Base-by-base conservation (phyloP, 2,113 vertebrate genomes). In the Motacilla alba region DNA sequence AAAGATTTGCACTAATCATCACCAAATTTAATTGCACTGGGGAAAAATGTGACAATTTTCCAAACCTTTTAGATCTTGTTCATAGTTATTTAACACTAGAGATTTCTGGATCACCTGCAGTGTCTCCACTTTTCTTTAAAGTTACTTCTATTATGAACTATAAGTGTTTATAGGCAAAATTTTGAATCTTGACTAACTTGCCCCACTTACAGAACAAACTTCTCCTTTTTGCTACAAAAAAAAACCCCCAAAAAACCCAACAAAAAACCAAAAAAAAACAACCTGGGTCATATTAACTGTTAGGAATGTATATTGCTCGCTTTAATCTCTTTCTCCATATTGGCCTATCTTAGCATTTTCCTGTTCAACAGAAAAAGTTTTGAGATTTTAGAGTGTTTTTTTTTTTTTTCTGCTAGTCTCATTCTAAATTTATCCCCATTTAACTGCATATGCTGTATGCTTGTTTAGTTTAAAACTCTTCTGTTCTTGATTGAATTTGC, bases 241-340 rank as follows among this genome's bases (percentile, higher is more conserved):
- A 4, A 35, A 35, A n/a, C n/a, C n/a, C n/a, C 35, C 35, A 35
- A 35, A 35, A 35, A 35, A n/a, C n/a, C 35, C 35, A 35, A 35
- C 35, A 35, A 35, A 35, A 35, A 35, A 35, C 35, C 35, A 35
- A 35, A 35, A 35, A 35, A 35, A 35, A 35, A 7, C 35, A 35
- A 35, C 35, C 0, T 0, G 60, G 18, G 7, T 47, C 1, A 0
- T 47, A 37, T 35, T 80, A 52, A 17, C 33, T 83, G 39, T 49
- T 52, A 83, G 35, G 21, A 64, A 53, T 26, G 27, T 41, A 7
- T 21, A 10, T 52, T 67, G 8, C 35, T 93, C 6, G 80, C 26
- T 31, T 68, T 83, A 60, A 58, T 89, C 5, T 50, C 41, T 46
- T 87, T 72, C 19, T 89, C 28, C 9, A 2, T 79, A 15, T 79